Evolutionary conservation across 2,888 invertebrate genomes (phyloP).

Genomic region (Nephrotoma flavescens): DNA sequence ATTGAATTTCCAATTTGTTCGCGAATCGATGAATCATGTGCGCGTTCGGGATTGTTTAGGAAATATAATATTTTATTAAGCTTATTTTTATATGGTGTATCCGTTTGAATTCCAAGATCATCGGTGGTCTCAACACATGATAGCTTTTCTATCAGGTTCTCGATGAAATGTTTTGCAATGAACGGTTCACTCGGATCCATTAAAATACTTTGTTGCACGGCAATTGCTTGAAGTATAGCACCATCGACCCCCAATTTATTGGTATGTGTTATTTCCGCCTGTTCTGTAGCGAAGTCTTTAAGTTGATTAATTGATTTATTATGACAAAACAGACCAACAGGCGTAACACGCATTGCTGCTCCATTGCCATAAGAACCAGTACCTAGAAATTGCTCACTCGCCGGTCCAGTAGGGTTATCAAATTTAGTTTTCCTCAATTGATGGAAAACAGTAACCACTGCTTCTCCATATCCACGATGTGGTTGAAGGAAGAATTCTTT

Average conservation of each 20-base stretch:
- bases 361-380: slow-evolving; percentile 64
- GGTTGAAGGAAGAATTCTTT: slow-evolving; percentile 45
- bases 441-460: slow-evolving; percentile 40
- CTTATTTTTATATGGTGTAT: slow-evolving; percentile 38
- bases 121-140: slow-evolving; percentile 34
- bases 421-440: slow-evolving; percentile 38
- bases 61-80: slow-evolving; percentile 37
- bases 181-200: slow-evolving; percentile 32
- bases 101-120: slow-evolving; percentile 27
- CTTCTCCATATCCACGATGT: slow-evolving; percentile 47
- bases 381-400: slow-evolving; percentile 48
- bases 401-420: slow-evolving; percentile 44
- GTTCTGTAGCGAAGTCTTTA: slow-evolving; percentile 34
- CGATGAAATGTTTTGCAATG: slow-evolving; percentile 35
- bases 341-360: slow-evolving; percentile 57
- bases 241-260: slow-evolving; percentile 40
- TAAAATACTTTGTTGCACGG: slow-evolving; percentile 39
- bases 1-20: slow-evolving; percentile 42
- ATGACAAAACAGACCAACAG: slow-evolving; percentile 45
- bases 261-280: slow-evolving; percentile 48
- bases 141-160: slow-evolving; percentile 38
- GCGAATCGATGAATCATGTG: slow-evolving; percentile 36
- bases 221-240: slow-evolving; percentile 40
- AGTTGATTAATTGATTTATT: slow-evolving; percentile 27
- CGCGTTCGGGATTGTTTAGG: slow-evolving; percentile 29